Percentiles rank a stretch among this genome's conserved stretches.
Conservation (phyloP, 2,888 invertebrate genomes). For the Hetaerina titia region DNA sequence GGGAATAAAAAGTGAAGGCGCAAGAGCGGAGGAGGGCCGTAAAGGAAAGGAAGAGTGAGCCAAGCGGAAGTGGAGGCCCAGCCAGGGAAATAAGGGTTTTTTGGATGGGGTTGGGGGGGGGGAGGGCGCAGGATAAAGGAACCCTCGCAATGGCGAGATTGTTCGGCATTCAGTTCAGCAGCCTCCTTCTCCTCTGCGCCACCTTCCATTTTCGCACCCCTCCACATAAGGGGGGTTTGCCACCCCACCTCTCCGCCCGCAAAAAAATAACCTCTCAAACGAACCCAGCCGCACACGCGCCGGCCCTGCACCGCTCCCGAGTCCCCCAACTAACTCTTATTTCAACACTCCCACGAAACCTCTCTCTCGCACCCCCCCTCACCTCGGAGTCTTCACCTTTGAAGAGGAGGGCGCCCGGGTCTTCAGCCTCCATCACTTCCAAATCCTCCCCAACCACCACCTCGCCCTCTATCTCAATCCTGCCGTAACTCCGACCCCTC, state of each 20-base stretch:
- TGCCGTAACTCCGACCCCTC: background rate
- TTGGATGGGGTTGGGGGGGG: background rate
- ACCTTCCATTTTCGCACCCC: background rate
- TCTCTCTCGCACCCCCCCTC: no score
- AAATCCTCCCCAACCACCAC: background rate
- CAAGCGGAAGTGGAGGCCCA: background rate
- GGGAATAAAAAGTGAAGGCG: background rate
- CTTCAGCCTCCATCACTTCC: no score
- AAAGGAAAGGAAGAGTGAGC: background rate
- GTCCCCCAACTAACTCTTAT: background rate
- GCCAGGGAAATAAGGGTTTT: slow-evolving; percentile 17
- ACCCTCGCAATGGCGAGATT: background rate
- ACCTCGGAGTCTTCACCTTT: background rate
- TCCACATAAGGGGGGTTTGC: background rate
- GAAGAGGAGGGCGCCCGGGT: background rate
- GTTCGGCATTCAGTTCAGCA: slow-evolving; percentile 7
- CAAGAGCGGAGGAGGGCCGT: background rate
- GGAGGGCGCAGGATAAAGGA: no score
- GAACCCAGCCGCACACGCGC: background rate
- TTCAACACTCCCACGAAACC: background rate
- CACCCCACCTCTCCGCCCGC: background rate
- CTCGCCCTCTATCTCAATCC: background rate
- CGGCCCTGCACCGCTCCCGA: no score
- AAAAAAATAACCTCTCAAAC: background rate
- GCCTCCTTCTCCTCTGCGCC: background rate